Base-by-base conservation (phyloP, 2,888 invertebrate genomes). In the Zele albiditarsus region DNA sequence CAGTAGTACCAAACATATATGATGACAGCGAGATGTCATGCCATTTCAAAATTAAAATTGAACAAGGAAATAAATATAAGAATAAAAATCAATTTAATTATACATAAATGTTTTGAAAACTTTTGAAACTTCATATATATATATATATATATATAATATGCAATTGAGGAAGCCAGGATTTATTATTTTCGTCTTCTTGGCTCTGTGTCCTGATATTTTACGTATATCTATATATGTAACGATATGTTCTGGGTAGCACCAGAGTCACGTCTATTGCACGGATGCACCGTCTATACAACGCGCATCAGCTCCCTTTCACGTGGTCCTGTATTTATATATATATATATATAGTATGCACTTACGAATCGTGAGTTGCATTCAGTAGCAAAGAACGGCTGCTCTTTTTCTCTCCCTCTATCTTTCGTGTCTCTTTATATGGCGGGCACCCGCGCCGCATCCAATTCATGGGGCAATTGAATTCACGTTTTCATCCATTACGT, bases 401-500 rank as follows among this genome's bases (percentile, higher is more conserved):
- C 20, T 46, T 46, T 14, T 16, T 16, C 46, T 46, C 46, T 46
- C n/a, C 16, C 46, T 46, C 46, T 46, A n/a, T 46, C 46, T 16
- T n/a, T 20, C 23, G 20, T 20, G 53, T 20, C 23, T 53, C 53
- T 53, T 20, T 4, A 71, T 46, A 73, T 46, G 67, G 74, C 60
- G 57, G 58, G 73, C 68, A 20, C 71, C 71, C 68, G 76, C 76
- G 73, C 80, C 78, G 79, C 81, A 78, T 81, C 82, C 86, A 84
- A 87, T 87, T 86, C 87, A 86, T 69, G 82, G 33, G 83, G 82
- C 88, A 87, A 88, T 88, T 88, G 87, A 88, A 88, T 88, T 86
- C 85, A 85, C 84, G 83, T 86, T 86, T 86, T 84, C 85, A 84
- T 84, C 86, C 85, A 86, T 88, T 88, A 86, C 80, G 84, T 82